A percentile compares a stretch with the other conserved stretches of the same genome.
These are phyloP conservation scores for Petrocephalus microphthalmus DNA, from an alignment of 2,113 vertebrate genomes.

Conservation along the genomic window DNA sequence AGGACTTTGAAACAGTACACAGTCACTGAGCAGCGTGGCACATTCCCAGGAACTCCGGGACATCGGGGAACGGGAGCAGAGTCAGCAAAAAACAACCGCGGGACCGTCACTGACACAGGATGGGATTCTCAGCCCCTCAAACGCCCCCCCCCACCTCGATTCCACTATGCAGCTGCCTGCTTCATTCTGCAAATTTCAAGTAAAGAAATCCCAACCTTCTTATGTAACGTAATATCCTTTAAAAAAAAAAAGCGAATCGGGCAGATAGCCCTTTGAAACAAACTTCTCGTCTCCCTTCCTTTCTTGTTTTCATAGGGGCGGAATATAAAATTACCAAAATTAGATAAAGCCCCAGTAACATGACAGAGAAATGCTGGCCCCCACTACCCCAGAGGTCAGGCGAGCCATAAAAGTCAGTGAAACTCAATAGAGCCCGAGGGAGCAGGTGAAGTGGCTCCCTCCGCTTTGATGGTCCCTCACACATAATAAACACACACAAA, in stretches of 20 bases:
- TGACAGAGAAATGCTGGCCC: slow-evolving; percentile 19
- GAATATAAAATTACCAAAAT: slow-evolving; percentile 35
- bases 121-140: background rate
- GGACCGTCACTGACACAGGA: slow-evolving; percentile 12
- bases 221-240: slow-evolving; percentile 21
- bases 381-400: slow-evolving; percentile 12
- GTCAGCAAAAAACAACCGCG: background rate
- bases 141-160: background rate
- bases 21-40: background rate
- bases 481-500: slow-evolving; percentile 25
- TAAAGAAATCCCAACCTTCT: slow-evolving; percentile 8
- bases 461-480: slow-evolving; percentile 13
- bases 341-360: slow-evolving; percentile 31
- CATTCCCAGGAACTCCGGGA: background rate
- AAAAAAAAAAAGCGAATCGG: slow-evolving; percentile 9
- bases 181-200: background rate
- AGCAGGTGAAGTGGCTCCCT: slow-evolving; percentile 15
- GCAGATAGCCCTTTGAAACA: slow-evolving; percentile 29
- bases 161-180: background rate
- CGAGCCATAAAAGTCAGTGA: slow-evolving; percentile 23
- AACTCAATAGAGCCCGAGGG: slow-evolving; percentile 24
- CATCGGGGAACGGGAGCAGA: background rate
- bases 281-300: slow-evolving; percentile 9
- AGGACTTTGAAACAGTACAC: background rate
- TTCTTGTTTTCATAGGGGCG: slow-evolving; percentile 16